Evolutionary conservation across 1,140 invertebrate genomes (phyloP).

Genomic region (Neuroterus valhalla): DNA sequence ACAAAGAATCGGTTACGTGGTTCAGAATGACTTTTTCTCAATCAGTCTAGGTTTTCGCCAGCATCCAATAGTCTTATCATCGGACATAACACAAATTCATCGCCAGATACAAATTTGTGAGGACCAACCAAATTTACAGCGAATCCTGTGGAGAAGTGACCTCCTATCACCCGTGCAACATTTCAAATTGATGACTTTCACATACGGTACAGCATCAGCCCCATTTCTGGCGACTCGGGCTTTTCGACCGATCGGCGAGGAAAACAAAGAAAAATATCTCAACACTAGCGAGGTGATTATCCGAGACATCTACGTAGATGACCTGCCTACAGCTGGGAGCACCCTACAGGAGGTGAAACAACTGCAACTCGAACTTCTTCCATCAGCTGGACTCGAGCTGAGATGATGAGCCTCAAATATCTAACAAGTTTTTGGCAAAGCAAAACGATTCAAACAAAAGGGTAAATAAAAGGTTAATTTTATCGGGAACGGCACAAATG

Average conservation of each 20-base stretch:
- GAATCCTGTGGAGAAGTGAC: slow-evolving; percentile 42
- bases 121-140: slow-evolving; percentile 38
- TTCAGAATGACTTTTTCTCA: slow-evolving; percentile 43
- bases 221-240: slow-evolving; percentile 34
- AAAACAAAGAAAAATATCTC: slow-evolving; percentile 30
- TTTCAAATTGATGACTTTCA: slow-evolving; percentile 32
- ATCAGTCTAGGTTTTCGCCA: slow-evolving; percentile 39
- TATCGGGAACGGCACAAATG: too few relatives aligned
- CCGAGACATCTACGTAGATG: slow-evolving; percentile 70
- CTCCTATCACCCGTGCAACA: neutral
- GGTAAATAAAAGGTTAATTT: too few relatives aligned
- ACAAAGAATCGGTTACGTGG: slow-evolving; percentile 42
- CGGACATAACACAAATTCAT: slow-evolving; percentile 55
- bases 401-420: too few relatives aligned
- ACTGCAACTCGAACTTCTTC: slow-evolving; percentile 50
- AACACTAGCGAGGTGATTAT: slow-evolving; percentile 36
- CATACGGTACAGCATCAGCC: slow-evolving; percentile 35
- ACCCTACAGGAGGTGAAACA: slow-evolving; percentile 57
- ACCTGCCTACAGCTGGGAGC: slow-evolving; percentile 42
- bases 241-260: slow-evolving; percentile 26
- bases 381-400: too few relatives aligned
- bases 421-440: too few relatives aligned
- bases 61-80: slow-evolving; percentile 43
- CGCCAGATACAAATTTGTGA: slow-evolving; percentile 39
- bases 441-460: too few relatives aligned